Base-by-base conservation (phyloP, 2,113 vertebrate genomes). In the Recurvirostra avosetta region DNA sequence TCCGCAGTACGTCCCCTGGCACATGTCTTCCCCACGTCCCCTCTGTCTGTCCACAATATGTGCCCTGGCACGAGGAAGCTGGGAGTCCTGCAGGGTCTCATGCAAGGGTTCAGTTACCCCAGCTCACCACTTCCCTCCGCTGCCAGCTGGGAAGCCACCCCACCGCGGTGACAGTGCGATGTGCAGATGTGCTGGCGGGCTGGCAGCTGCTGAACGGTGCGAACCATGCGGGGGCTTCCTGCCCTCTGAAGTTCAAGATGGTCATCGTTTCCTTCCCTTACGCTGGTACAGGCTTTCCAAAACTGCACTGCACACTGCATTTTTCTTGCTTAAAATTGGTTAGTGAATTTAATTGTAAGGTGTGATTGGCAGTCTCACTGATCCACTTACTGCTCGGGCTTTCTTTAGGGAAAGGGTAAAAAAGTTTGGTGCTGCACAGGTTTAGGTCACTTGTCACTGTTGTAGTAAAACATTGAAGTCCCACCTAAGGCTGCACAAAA, bases 81-180 rank as follows among this genome's bases (percentile, higher is more conserved):
- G n/a, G 6, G 43, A 50, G 49, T 50, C 27, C n/a, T 52, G 61
- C 62, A 8, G 22, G n/a, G 5, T 41, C 16, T 53, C 3, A 1
- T 61, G 72, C 23, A 22, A 32, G 55, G 32, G 14, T 71, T 71
- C 4, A 3, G 61, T 93, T 75, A 58, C n/a, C 70, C 78, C 71
- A 45, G 52, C 25, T 93, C 72, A 8, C 30, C 41, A 0, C 59
- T 58, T 70, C 41, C 63, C 62, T 50, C 49, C 22, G 6, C 49
- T 75, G 75, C 71, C 40, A 16, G 47, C 38, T 52, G 86, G 56
- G 66, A 78, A 75, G 27, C 27, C 77, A 40, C 56, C n/a, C 16
- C 14, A 0, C 1, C 0, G 6, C 1, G 12, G 75, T 36, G 70
- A 22, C 25, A 13, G 43, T 1, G 1, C 0, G 13, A 21, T 3